Evolutionary conservation across 2,113 vertebrate genomes (phyloP), one percentile per base, ranked within the genome.

Genomic region (Podarcis raffonei): DNA sequence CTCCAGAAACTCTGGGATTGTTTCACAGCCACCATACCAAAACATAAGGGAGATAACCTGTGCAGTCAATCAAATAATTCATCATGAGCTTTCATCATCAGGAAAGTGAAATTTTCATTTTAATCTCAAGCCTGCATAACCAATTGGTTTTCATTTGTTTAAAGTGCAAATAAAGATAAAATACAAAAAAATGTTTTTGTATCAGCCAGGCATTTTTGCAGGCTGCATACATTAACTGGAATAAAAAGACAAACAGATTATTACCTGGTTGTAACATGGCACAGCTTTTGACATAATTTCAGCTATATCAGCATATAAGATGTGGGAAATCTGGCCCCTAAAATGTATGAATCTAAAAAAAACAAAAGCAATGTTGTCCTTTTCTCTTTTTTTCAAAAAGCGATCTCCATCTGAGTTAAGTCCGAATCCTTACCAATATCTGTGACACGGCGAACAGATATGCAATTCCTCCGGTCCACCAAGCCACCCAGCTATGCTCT

Each of bases 391-490:
- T 74, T 81, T 39, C 35, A 30, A 35, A 77, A 85, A 66, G 16
- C 5, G 25, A 32, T 72, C 12, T 57, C 68, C 89, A 84, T 62
- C 86, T 83, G 79, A 91, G 80, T 37, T 0, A 0, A 79, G 2
- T 53, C 86, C 71, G 84, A 84, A 69, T 74, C 91, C 98, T 97
- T 97, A 99, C 99, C 97, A 97, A 96, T 94, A 99, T 97, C 96
- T 99, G 99, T 13, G 98, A 98, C 85, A 98, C 83, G 77, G 96
- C 96, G 48, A 98, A 98, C 78, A 99, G 95, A 92, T 96, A 97
- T 79, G 98, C 91, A 90, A 80, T 97, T 96, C 89, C 95, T 94
- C 97, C 97, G 91, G 97, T 98, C 96, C 96, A 97, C 85, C 94
- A 71, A 30, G 97, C 96, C 82, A 96, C 86, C 96, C 94, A 95